Evolutionary conservation across 2,888 invertebrate genomes (phyloP).

Genomic region (Lagria hirta): DNA sequence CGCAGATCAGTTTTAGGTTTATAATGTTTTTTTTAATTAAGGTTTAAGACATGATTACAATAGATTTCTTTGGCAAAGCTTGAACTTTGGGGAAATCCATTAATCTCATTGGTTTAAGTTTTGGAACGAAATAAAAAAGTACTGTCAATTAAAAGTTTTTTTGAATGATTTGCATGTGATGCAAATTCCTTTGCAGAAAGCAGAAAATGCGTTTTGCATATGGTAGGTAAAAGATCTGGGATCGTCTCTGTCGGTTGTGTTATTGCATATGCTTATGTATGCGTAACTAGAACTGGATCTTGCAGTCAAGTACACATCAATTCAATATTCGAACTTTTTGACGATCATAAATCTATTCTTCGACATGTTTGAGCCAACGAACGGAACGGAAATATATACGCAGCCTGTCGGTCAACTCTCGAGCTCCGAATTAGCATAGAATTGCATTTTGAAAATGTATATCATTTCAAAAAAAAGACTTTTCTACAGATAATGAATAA

Average conservation of each 20-base stretch:
- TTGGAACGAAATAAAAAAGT: too few relatives aligned
- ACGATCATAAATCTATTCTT: constrained; percentile 25
- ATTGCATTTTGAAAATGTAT: constrained; percentile 27
- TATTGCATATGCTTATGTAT: constrained; percentile 7
- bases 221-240: neutral
- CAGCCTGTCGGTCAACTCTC: constrained; percentile 21
- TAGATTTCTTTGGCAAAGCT: too few relatives aligned
- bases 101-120: too few relatives aligned
- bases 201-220: too few relatives aligned
- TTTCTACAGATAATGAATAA: constrained; percentile 24
- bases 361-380: constrained; percentile 19
- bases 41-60: too few relatives aligned
- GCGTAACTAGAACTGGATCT: constrained; percentile 18
- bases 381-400: constrained; percentile 11
- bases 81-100: too few relatives aligned
- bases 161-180: too few relatives aligned
- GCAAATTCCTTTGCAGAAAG: too few relatives aligned
- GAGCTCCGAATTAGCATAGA: constrained; percentile 22
- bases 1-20: too few relatives aligned
- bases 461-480: constrained; percentile 22
- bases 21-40: too few relatives aligned
- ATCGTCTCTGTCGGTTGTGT: neutral
- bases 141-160: too few relatives aligned
- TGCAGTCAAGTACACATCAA: constrained; percentile 21
- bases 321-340: constrained; percentile 19